A percentile compares a stretch with the other conserved stretches of the same genome.
These are phyloP conservation scores for Tetrax tetrax DNA, from an alignment of 2,113 vertebrate genomes.

Conservation along the genomic window DNA sequence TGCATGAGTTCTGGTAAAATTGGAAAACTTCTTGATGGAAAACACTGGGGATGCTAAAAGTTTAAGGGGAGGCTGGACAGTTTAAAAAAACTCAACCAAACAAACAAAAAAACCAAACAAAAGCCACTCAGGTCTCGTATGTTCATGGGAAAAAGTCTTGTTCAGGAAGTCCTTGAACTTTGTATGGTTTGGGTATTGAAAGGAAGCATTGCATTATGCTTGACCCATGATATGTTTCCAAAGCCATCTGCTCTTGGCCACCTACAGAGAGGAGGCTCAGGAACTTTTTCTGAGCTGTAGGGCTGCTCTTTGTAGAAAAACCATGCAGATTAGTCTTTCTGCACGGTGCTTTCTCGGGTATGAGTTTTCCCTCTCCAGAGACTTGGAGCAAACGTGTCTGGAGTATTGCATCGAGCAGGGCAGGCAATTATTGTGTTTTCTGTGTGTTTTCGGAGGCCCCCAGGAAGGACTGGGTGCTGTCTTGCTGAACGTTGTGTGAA, in stretches of 20 bases:
- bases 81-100: neutral
- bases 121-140: rapidly evolving
- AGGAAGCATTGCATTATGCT: neutral
- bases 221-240: neutral
- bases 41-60: neutral
- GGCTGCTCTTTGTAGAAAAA: neutral
- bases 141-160: neutral
- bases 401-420: neutral
- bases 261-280: neutral
- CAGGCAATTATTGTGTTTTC: neutral
- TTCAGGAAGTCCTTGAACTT: neutral
- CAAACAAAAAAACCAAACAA: neutral
- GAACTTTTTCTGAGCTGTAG: neutral
- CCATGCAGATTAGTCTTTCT: neutral
- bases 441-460: neutral
- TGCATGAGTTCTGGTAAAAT: neutral
- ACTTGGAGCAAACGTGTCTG: neutral
- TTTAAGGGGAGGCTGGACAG: neutral
- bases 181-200: neutral
- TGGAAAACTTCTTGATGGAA: neutral
- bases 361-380: neutral
- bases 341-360: neutral
- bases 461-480: neutral
- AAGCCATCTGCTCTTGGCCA: neutral
- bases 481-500: neutral